These are phyloP conservation scores for Caradrina kadenii DNA, from an alignment of 2,888 invertebrate genomes.

Conservation along the genomic window DNA sequence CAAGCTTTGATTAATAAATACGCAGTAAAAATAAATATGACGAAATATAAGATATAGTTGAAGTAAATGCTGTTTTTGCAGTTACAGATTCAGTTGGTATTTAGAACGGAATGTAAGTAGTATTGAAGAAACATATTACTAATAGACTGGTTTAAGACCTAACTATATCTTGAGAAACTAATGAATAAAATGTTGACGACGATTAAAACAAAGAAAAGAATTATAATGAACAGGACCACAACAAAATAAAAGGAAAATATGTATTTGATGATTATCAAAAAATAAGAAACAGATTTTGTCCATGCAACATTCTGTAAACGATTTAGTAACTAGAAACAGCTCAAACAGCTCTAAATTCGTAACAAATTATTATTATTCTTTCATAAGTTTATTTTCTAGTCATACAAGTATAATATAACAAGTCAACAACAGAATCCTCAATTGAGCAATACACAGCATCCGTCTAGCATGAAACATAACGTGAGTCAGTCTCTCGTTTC, in stretches of 20 bases:
- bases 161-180: too few species aligned
- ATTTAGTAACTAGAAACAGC: too few species aligned
- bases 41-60: background rate
- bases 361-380: background rate
- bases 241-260: too few species aligned
- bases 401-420: slow-evolving; percentile 8
- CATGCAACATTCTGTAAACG: too few species aligned
- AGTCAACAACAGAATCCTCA: slow-evolving; percentile 27
- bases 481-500: slow-evolving; percentile 73
- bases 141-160: too few species aligned
- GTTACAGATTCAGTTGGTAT: background rate
- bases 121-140: background rate
- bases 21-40: background rate
- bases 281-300: too few species aligned
- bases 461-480: slow-evolving; percentile 62
- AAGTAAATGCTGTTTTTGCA: background rate
- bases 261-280: too few species aligned
- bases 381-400: background rate
- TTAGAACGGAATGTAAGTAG: background rate
- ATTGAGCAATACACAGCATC: slow-evolving; percentile 65
- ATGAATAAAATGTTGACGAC: too few species aligned
- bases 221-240: too few species aligned
- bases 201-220: too few species aligned
- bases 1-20: slow-evolving; percentile 26
- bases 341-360: too few species aligned